phyloP scores from a whole-genome alignment of 2,888 invertebrate species.

The Drosophila meridiana region DNA sequence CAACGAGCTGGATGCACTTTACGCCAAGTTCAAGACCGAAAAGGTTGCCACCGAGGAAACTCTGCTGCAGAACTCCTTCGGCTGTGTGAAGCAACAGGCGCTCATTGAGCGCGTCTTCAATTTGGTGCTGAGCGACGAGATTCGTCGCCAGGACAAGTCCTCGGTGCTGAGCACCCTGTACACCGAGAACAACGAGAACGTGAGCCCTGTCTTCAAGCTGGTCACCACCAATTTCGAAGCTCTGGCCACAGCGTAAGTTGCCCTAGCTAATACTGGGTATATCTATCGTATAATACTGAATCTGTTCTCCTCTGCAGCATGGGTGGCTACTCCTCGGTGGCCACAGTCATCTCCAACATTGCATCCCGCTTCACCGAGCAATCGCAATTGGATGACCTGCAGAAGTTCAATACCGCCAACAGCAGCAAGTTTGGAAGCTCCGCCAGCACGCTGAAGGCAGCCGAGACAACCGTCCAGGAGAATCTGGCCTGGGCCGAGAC shows the following conservation, averaged over 20 bases:
- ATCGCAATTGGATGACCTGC: constrained; percentile 68
- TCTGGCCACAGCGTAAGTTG: constrained; percentile 79
- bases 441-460: constrained; percentile 63
- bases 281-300: background rate
- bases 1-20: constrained; percentile 89
- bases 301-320: constrained; percentile 58
- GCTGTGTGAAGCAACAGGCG: constrained; percentile 87
- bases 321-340: constrained; percentile 79
- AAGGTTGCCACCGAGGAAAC: constrained; percentile 90
- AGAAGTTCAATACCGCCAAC: constrained; percentile 69
- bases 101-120: constrained; percentile 86
- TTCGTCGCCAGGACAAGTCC: constrained; percentile 83
- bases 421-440: constrained; percentile 76
- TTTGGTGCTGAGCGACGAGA: constrained; percentile 85
- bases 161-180: constrained; percentile 85
- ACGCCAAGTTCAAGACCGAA: constrained; percentile 87
- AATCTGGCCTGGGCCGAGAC: constrained; percentile 82
- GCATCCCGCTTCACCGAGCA: constrained; percentile 81
- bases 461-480: constrained; percentile 73
- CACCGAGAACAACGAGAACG: constrained; percentile 86
- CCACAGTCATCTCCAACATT: constrained; percentile 80
- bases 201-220: constrained; percentile 86
- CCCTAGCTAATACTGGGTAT: background rate
- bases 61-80: constrained; percentile 88
- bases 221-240: constrained; percentile 78